Evolutionary conservation across 2,113 vertebrate genomes (phyloP).

Genomic region (Alosa alosa): DNA sequence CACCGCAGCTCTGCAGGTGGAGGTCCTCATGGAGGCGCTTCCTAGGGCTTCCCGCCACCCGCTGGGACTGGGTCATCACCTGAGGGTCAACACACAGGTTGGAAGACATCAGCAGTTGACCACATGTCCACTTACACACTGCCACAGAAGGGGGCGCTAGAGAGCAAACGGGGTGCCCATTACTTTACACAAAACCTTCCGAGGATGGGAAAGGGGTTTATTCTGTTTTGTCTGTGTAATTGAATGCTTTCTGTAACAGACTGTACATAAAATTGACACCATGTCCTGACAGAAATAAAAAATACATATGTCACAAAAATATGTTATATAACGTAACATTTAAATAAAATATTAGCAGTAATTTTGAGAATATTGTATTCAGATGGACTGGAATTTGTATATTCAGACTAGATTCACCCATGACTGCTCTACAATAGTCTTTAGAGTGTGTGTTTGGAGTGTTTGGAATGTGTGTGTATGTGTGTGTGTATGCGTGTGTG

Average conservation of each 20-base stretch:
- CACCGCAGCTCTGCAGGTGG: conserved; percentile 89
- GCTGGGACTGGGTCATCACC: conserved; percentile 80
- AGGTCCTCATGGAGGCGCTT: conserved; percentile 76
- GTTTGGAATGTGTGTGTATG: neutral
- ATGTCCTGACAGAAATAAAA: no score
- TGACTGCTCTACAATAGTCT: no score
- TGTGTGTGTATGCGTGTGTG: neutral
- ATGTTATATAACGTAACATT: no score
- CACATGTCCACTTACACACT: neutral
- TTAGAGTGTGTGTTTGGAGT: neutral
- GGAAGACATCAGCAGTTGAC: neutral
- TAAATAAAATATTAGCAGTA: neutral
- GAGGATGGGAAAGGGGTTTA: no score
- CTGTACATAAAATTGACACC: no score
- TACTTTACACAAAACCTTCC: no score
- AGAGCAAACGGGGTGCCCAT: neutral
- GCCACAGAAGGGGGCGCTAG: neutral
- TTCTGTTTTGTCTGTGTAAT: no score
- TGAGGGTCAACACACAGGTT: conserved; percentile 28
- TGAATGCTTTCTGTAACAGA: no score
- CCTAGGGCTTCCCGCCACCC: conserved; percentile 63
- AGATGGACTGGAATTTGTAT: no score
- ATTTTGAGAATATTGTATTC: no score
- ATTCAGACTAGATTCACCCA: neutral
- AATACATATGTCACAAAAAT: no score